Percentiles rank a stretch among this genome's conserved stretches.
These are phyloP conservation scores for Ahaetulla prasina DNA, from an alignment of 2,113 vertebrate species.

Conservation along the genomic window DNA sequence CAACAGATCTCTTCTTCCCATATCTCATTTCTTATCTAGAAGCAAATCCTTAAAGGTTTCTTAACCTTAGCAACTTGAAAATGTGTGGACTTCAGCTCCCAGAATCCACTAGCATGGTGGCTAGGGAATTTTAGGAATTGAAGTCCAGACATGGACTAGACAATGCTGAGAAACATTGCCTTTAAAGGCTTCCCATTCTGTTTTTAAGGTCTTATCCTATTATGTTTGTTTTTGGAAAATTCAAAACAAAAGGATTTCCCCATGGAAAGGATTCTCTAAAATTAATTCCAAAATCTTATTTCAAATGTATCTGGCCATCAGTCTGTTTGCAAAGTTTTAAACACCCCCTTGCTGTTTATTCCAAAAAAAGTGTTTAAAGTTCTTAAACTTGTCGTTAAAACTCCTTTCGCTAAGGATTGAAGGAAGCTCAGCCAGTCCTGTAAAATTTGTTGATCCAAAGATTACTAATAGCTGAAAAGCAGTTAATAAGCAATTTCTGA, in stretches of 20 bases:
- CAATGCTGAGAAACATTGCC: neutral
- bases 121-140: neutral
- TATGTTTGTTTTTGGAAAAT: neutral
- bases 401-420: neutral
- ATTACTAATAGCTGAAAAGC: neutral
- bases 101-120: neutral
- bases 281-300: neutral
- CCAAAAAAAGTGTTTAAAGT: neutral
- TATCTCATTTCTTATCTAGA: neutral
- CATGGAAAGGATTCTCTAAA: neutral
- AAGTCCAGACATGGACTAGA: neutral
- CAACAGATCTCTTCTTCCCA: neutral
- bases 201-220: neutral
- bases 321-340: neutral
- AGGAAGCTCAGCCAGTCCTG: neutral
- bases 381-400: neutral
- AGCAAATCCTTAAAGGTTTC: neutral
- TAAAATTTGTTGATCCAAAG: neutral
- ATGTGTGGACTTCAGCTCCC: neutral
- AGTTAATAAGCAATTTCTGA: neutral
- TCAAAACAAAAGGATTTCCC: neutral
- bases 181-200: neutral
- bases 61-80: neutral
- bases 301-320: neutral
- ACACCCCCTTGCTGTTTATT: neutral